phyloP scores from a whole-genome alignment of 2,113 vertebrate species.

The Chamaea fasciata region DNA sequence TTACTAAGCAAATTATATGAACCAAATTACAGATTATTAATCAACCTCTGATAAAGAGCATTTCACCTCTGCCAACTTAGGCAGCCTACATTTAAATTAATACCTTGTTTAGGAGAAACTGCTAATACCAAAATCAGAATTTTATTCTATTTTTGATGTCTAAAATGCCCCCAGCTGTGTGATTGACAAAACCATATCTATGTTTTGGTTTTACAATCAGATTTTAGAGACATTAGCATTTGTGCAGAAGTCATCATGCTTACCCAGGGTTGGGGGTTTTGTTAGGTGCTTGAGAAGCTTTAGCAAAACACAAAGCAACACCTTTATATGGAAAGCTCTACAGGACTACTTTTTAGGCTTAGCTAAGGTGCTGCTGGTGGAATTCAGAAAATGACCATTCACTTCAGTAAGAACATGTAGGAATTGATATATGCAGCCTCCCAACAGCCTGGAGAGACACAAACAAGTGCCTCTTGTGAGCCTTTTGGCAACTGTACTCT shows the following conservation, averaged over 20 bases:
- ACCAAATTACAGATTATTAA: neutral
- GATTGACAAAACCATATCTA: neutral
- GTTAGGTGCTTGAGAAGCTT: neutral
- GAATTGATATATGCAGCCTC: neutral
- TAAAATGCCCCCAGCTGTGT: neutral
- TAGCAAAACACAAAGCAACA: neutral
- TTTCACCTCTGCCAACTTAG: neutral
- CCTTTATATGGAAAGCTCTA: neutral
- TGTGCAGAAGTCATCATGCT: neutral
- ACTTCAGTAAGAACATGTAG: neutral
- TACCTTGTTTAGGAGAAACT: neutral
- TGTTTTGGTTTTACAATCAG: neutral
- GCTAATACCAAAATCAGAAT: neutral
- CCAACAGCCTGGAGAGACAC: neutral
- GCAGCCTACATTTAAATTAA: neutral
- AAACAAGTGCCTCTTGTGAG: neutral
- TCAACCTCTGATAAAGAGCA: neutral
- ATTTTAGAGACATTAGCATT: neutral
- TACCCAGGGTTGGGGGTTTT: rapidly evolving
- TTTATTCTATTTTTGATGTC: neutral
- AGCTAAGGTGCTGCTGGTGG: neutral
- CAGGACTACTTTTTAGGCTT: neutral
- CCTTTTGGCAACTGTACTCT: neutral
- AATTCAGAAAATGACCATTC: neutral
- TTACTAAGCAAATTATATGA: neutral